Base-by-base conservation (phyloP, 2,888 invertebrate genomes). In the Chirona hameri region DNA sequence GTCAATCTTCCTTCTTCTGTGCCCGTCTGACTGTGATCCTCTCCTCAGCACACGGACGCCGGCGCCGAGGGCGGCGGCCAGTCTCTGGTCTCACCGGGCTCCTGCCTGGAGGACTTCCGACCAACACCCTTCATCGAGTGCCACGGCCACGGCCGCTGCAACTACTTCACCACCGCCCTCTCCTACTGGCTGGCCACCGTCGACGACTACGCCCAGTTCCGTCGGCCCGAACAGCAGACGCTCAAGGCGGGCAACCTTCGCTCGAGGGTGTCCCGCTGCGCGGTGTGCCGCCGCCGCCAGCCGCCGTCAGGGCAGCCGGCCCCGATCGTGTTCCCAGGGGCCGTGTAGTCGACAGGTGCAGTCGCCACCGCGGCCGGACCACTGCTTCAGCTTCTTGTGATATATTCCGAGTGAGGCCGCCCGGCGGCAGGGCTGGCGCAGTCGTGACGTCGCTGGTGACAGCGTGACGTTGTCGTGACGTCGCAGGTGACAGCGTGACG, bases 121-220 rank as follows among this genome's bases (percentile, higher is more conserved):
- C 90, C 95, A 0, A 92, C 94, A 84, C 98, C 98, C 0, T 96
- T 98, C 89, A 97, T 99, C 85, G 98, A 99, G 89, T 99, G 99
- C 87, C 97, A 97, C 85, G 96, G 95, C 15, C 92, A 95, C 83
- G 98, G 98, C 12, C 92, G 94, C 80, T 99, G 99, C 89, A 98
- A 98, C 89, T 97, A 95, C 89, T 99, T 95, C 89, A 93, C 96
- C 84, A 95, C 96, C 0, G 93, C 97, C 24, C 92, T 94, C 85
- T 98, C 98, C 69, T 99, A 96, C 90, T 99, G 99, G 99, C 89
- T 99, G 83, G 93, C 97, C 0, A 95, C 96, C 5, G 94, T 99
- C 83, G 94, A 95, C 84, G 92, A 94, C 85, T 90, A 91, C 85
- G 91, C 91, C 83, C 94, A 95, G 92, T 97, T 96, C 90, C 85